These are phyloP conservation scores for Ictalurus punctatus DNA, from an alignment of 2,113 vertebrate species.

Conservation along the genomic window DNA sequence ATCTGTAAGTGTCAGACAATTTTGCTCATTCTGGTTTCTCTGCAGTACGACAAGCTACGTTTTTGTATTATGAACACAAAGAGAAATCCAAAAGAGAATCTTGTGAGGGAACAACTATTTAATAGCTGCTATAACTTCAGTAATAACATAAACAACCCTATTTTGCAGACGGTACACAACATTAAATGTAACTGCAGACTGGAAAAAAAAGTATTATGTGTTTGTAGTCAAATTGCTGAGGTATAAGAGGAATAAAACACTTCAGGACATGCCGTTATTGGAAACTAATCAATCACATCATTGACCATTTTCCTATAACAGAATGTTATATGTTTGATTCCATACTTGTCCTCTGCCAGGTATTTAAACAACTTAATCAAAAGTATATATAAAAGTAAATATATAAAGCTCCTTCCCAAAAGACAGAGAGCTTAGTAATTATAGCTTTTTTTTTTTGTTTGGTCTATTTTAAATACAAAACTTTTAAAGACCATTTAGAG, in stretches of 20 bases:
- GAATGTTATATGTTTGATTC: background rate
- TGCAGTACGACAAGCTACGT: background rate
- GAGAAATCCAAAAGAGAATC: background rate
- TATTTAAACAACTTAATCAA: background rate
- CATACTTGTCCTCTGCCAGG: background rate
- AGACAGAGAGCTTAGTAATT: background rate
- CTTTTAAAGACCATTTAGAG: background rate
- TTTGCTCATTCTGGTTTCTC: background rate
- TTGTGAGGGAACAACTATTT: too few species aligned
- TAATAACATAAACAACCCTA: background rate
- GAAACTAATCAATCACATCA: background rate
- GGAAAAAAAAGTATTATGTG: background rate
- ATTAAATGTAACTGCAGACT: background rate
- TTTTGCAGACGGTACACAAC: background rate
- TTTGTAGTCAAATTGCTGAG: background rate
- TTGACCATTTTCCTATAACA: background rate
- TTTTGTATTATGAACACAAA: background rate
- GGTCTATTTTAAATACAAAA: background rate
- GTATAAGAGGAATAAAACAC: background rate
- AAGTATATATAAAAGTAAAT: too few species aligned
- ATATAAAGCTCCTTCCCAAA: background rate
- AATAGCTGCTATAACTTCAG: background rate
- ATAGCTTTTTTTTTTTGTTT: background rate
- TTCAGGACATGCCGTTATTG: background rate
- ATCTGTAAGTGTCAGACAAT: background rate